These are phyloP conservation scores for Formica selysi DNA, from an alignment of 1,140 invertebrate genomes.

Conservation along the genomic window DNA sequence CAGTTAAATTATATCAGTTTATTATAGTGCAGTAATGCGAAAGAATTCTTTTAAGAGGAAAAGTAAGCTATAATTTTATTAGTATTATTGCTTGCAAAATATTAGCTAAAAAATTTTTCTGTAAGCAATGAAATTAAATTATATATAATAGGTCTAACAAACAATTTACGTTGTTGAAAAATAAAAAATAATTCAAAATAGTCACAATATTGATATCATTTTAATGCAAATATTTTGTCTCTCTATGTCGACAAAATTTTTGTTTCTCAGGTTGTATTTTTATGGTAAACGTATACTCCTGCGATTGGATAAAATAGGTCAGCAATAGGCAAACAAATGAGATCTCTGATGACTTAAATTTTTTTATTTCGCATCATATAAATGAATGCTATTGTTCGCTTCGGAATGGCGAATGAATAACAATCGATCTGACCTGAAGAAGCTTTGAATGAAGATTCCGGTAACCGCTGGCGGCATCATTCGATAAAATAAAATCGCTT, in stretches of 20 bases:
- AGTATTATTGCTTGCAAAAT: neutral
- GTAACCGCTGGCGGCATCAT: constrained; percentile 8
- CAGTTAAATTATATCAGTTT: neutral
- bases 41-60: neutral
- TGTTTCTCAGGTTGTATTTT: constrained; percentile 44
- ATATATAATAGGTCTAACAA: neutral
- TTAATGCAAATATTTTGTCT: constrained; percentile 44
- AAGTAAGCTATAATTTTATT: neutral
- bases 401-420: constrained; percentile 21
- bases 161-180: neutral
- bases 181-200: neutral
- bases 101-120: neutral
- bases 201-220: constrained; percentile 17
- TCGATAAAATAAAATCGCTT: constrained; percentile 55
- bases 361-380: constrained; percentile 14
- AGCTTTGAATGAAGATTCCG: constrained; percentile 21
- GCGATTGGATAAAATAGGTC: constrained; percentile 65
- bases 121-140: neutral
- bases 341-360: constrained; percentile 24
- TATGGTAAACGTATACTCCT: constrained; percentile 32
- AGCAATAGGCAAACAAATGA: constrained; percentile 50
- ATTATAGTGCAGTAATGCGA: neutral
- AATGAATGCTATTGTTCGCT: constrained; percentile 30
- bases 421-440: constrained; percentile 14
- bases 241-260: neutral